These are phyloP conservation scores for Theocolax elegans DNA, from an alignment of 1,140 invertebrate species.

Conservation along the genomic window DNA sequence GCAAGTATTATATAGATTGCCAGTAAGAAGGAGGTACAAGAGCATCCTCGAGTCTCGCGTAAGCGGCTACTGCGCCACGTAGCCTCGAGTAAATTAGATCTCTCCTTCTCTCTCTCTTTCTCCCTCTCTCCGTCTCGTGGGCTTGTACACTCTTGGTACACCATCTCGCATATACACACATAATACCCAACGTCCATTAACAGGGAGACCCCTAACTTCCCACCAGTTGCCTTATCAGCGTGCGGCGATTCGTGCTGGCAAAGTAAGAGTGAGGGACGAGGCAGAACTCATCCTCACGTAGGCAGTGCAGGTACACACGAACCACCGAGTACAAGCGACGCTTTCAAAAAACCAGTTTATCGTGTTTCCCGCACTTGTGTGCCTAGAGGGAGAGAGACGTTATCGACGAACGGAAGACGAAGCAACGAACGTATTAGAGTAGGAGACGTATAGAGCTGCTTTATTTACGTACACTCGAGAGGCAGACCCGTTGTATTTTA, in stretches of 20 bases:
- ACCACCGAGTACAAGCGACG: too few species aligned
- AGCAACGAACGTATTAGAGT: neutral
- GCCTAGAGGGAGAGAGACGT: neutral
- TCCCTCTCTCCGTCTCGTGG: neutral
- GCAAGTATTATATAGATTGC: too few species aligned
- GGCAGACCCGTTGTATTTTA: too few species aligned
- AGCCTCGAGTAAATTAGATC: slow-evolving; percentile 28
- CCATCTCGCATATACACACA: neutral
- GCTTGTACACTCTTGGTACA: too few species aligned
- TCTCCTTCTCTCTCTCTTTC: neutral
- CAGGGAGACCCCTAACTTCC: neutral
- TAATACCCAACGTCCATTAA: slow-evolving; percentile 13
- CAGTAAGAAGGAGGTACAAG: neutral
- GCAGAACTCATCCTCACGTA: too few species aligned
- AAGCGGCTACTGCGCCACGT: neutral
- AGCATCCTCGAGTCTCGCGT: neutral
- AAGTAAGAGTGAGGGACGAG: too few species aligned
- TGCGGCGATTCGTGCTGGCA: too few species aligned
- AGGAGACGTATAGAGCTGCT: too few species aligned
- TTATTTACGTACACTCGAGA: too few species aligned
- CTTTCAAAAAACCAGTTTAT: slow-evolving; percentile 14
- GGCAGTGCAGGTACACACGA: too few species aligned
- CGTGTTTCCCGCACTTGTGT: neutral
- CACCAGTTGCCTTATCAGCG: too few species aligned
- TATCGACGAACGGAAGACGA: neutral